Evolutionary conservation across 2,797 vertebrate species (phyloP).

Genomic region (Poecilia gillii): DNA sequence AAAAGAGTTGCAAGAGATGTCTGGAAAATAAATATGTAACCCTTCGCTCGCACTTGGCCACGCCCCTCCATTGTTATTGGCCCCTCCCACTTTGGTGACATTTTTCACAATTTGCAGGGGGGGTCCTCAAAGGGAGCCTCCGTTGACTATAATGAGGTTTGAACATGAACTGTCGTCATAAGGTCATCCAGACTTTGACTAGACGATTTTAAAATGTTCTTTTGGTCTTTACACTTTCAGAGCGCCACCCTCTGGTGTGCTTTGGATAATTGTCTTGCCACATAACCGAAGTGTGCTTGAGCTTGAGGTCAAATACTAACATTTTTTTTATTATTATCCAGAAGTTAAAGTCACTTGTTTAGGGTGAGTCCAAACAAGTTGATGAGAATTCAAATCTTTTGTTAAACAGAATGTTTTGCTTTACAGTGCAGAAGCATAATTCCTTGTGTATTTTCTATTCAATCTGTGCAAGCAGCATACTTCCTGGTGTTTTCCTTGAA

Average conservation of each 20-base stretch:
- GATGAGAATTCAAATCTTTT: background rate
- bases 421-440: background rate
- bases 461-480: background rate
- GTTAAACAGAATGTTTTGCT: background rate
- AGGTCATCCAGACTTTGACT: background rate
- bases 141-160: background rate
- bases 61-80: too few relatives aligned
- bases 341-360: too few relatives aligned
- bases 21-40: too few relatives aligned
- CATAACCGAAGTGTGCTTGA: background rate
- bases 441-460: background rate
- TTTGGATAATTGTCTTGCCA: background rate
- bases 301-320: background rate
- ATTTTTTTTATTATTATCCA: too few relatives aligned
- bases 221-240: background rate
- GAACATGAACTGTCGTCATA: background rate
- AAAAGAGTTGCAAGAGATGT: too few relatives aligned
- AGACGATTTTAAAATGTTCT: background rate
- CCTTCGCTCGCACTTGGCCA: too few relatives aligned
- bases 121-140: background rate
- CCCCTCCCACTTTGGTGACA: too few relatives aligned
- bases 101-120: background rate
- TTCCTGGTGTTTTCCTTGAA: background rate
- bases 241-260: background rate
- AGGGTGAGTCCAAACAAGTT: too few relatives aligned